These are phyloP conservation scores for Kryptolebias marmoratus DNA, from an alignment of 2,113 vertebrate genomes.

Conservation along the genomic window DNA sequence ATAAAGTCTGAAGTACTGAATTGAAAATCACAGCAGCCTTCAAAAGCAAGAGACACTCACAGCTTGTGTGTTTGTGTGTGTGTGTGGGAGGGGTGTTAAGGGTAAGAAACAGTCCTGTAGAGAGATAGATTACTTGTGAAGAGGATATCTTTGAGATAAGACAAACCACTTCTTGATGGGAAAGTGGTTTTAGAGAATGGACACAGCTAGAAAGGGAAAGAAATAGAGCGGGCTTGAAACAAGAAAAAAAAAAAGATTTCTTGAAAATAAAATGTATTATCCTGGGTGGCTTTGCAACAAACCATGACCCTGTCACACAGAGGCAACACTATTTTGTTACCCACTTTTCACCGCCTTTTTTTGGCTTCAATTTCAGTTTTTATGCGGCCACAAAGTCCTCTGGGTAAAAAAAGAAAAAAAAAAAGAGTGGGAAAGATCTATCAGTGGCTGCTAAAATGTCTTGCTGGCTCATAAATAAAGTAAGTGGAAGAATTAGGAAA, in stretches of 20 bases:
- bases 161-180: constrained; percentile 36
- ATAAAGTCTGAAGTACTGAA: constrained; percentile 16
- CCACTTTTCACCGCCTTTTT: constrained; percentile 17
- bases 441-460: constrained; percentile 63
- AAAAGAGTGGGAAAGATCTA: constrained; percentile 53
- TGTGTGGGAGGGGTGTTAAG: background rate
- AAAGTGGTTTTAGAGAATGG: constrained; percentile 30
- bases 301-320: constrained; percentile 41
- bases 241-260: constrained; percentile 24
- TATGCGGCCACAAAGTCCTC: constrained; percentile 44
- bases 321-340: constrained; percentile 51
- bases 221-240: constrained; percentile 1
- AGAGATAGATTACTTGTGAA: constrained; percentile 32
- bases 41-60: constrained; percentile 3
- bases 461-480: constrained; percentile 67
- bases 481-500: constrained; percentile 65
- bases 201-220: constrained; percentile 23
- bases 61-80: background rate
- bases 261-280: constrained; percentile 50
- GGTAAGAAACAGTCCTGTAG: constrained; percentile 3
- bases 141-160: constrained; percentile 36
- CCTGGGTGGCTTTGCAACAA: constrained; percentile 38
- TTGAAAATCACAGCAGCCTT: constrained; percentile 42
- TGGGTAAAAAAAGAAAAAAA: constrained; percentile 23
- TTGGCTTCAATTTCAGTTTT: constrained; percentile 38